A percentile compares a stretch with the other conserved stretches of the same genome.
These are phyloP conservation scores for Corythornis vintsioides DNA, from an alignment of 2,113 vertebrate species.

Conservation along the genomic window DNA sequence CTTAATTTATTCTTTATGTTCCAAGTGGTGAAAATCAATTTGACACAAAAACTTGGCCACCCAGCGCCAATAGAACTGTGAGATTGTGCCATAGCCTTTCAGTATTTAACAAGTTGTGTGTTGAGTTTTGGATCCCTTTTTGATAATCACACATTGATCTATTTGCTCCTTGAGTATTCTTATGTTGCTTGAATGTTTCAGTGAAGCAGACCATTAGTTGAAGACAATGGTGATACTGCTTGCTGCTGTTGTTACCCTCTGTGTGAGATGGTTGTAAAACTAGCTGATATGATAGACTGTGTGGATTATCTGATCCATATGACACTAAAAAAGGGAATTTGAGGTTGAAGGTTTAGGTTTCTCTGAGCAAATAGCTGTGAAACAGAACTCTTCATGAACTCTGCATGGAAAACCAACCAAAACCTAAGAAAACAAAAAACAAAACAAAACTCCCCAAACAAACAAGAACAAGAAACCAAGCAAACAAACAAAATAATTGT, in stretches of 20 bases:
- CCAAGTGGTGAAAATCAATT: background rate
- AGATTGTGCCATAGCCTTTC: background rate
- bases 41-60: background rate
- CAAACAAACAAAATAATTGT: background rate
- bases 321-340: background rate
- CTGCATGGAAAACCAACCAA: too few species aligned
- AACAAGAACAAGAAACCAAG: too few species aligned
- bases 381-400: background rate
- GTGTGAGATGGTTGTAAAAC: background rate
- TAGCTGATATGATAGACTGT: background rate
- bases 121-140: background rate
- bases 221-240: background rate
- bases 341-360: background rate
- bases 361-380: background rate
- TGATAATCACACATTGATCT: background rate
- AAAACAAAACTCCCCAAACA: too few species aligned
- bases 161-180: background rate
- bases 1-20: background rate
- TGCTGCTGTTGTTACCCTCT: background rate
- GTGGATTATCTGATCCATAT: background rate
- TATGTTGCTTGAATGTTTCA: background rate
- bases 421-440: too few species aligned
- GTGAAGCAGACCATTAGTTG: background rate
- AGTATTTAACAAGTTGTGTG: background rate
- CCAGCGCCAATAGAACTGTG: rapidly evolving